Conservation (phyloP, 1,140 invertebrate genomes). For the Pemphigus obesinymphae region DNA sequence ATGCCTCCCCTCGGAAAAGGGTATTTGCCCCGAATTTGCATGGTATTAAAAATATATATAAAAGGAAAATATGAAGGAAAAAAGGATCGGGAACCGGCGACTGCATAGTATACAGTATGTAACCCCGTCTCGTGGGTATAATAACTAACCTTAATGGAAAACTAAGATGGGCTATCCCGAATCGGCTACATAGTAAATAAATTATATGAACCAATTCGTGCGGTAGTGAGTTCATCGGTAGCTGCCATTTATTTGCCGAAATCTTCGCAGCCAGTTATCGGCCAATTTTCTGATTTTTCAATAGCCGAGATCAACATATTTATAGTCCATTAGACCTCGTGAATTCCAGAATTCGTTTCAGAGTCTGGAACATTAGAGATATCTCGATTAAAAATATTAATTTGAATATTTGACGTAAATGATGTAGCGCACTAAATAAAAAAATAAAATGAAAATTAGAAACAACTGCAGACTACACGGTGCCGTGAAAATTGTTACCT, state of each 20-base stretch:
- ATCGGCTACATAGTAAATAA: neutral
- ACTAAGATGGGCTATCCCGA: neutral
- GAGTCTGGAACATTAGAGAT: too few species aligned
- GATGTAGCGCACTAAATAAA: too few species aligned
- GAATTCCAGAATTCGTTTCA: too few species aligned
- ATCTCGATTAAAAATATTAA: too few species aligned
- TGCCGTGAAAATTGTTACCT: too few species aligned
- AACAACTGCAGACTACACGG: too few species aligned
- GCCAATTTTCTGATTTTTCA: neutral
- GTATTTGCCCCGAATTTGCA: slow-evolving; percentile 9
- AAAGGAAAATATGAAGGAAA: neutral
- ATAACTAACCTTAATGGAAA: slow-evolving; percentile 34
- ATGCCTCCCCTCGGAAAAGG: neutral
- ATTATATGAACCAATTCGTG: neutral
- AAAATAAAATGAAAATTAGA: too few species aligned
- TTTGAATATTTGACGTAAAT: too few species aligned
- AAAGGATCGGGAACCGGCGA: neutral
- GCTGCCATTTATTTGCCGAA: neutral
- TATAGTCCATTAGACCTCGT: too few species aligned
- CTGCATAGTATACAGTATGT: neutral
- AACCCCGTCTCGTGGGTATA: neutral
- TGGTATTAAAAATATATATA: slow-evolving; percentile 29
- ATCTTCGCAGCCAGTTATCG: neutral
- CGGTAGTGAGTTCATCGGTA: too few species aligned
- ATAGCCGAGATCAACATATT: neutral